Conservation (phyloP, 2,888 invertebrate species). For the Prosapia bicincta region DNA sequence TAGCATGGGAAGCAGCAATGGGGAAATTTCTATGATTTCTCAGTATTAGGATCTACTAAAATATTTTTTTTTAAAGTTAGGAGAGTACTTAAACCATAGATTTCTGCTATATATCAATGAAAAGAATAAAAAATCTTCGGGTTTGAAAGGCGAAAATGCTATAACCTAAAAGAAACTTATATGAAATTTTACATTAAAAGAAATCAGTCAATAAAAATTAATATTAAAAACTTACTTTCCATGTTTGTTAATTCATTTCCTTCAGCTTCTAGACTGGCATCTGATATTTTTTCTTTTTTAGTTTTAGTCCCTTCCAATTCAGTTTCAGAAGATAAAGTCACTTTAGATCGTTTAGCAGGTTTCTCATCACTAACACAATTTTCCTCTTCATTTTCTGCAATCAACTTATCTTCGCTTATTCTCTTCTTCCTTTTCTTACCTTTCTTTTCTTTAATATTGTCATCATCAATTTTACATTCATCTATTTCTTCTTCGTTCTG, state of each 20-base stretch:
- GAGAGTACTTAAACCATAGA: no score
- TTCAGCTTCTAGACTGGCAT: neutral
- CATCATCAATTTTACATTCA: neutral
- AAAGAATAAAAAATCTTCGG: no score
- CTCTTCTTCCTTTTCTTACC: constrained; percentile 7
- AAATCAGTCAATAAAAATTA: no score
- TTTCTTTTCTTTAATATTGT: neutral
- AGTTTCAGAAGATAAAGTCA: neutral
- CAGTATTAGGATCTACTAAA: no score
- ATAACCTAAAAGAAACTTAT: no score
- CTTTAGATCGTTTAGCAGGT: neutral
- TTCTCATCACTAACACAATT: neutral
- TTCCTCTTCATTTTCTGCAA: neutral
- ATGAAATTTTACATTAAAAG: no score
- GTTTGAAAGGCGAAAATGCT: no score
- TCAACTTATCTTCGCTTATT: neutral
- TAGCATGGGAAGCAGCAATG: no score
- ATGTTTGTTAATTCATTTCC: neutral
- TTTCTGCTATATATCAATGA: no score
- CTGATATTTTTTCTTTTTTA: neutral
- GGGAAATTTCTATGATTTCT: no score
- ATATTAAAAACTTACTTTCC: neutral
- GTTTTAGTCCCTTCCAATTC: neutral
- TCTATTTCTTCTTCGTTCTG: neutral
- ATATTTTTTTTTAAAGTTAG: no score